Evolutionary conservation across 1,140 invertebrate species (phyloP).

Genomic region (Steinernema khuongi): DNA sequence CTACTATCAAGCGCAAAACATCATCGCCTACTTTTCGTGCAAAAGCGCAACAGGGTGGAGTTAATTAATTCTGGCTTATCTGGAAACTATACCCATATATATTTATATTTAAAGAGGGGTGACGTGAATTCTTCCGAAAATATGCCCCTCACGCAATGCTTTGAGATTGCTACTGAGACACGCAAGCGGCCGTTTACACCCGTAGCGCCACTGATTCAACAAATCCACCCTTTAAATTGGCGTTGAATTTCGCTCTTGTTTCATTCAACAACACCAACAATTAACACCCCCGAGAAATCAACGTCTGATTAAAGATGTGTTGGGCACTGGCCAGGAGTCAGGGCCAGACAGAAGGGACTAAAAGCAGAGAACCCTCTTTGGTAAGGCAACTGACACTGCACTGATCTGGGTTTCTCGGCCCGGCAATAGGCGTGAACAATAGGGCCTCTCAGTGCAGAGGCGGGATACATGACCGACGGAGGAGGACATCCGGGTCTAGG

Average conservation of each 20-base stretch:
- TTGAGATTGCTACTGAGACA: too few relatives aligned
- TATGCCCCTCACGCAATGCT: too few relatives aligned
- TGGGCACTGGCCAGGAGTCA: too few relatives aligned
- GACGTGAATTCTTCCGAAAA: background rate
- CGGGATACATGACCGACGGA: background rate
- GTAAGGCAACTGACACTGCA: too few relatives aligned
- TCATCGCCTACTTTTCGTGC: background rate
- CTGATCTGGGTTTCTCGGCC: too few relatives aligned
- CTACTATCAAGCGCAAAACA: too few relatives aligned
- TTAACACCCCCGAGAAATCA: background rate
- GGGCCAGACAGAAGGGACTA: too few relatives aligned
- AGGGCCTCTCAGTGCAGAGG: too few relatives aligned
- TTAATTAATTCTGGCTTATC: background rate
- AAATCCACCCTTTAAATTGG: background rate
- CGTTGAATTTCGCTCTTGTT: background rate
- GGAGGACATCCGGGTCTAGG: background rate
- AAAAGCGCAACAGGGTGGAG: background rate
- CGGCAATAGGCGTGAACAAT: too few relatives aligned
- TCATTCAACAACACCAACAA: background rate
- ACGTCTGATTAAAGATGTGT: background rate
- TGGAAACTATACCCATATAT: background rate
- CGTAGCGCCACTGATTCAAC: background rate
- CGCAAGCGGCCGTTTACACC: too few relatives aligned
- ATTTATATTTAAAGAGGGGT: background rate
- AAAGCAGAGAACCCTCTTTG: too few relatives aligned